Evolutionary conservation across 2,113 vertebrate species (phyloP).

Genomic region (Empidonax traillii): DNA sequence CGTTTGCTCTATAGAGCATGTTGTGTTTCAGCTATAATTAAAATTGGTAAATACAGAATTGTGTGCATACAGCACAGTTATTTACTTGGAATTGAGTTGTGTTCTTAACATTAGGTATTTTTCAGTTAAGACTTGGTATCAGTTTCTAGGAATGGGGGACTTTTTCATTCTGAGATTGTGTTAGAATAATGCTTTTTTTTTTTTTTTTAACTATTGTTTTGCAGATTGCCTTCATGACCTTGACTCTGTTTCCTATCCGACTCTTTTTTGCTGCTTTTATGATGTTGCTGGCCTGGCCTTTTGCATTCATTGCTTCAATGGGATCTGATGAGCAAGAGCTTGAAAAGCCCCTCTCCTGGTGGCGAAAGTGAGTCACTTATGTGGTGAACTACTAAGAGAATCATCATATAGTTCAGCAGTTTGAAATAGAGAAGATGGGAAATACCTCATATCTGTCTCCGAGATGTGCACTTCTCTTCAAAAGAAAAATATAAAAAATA

Average conservation of each 20-base stretch:
- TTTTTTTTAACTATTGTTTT: constrained; percentile 55
- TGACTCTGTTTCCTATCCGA: constrained; percentile 94
- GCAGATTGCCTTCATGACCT: constrained; percentile 91
- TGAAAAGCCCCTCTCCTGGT: constrained; percentile 84
- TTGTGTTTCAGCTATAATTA: not conserved
- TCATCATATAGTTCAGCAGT: not conserved
- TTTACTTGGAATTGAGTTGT: not conserved
- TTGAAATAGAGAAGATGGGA: not conserved
- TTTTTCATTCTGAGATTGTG: not conserved
- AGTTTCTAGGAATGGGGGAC: not conserved
- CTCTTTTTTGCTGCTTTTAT: constrained; percentile 91
- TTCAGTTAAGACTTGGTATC: not conserved
- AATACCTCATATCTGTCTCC: not conserved
- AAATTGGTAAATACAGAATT: not conserved
- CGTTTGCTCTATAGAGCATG: not conserved
- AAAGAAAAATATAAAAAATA: not conserved
- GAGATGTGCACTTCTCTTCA: not conserved
- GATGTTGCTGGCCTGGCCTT: constrained; percentile 98
- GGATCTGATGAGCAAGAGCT: constrained; percentile 82
- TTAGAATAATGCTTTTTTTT: constrained; percentile 24
- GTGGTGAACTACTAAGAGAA: not conserved
- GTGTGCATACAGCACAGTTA: accelerated
- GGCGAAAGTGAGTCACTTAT: constrained; percentile 83
- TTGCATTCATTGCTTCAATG: constrained; percentile 88
- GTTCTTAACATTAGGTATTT: not conserved